phyloP scores from a whole-genome alignment of 30 jellyfish, hydroid and myxozoan genomes.

The Aurelia sp. region DNA sequence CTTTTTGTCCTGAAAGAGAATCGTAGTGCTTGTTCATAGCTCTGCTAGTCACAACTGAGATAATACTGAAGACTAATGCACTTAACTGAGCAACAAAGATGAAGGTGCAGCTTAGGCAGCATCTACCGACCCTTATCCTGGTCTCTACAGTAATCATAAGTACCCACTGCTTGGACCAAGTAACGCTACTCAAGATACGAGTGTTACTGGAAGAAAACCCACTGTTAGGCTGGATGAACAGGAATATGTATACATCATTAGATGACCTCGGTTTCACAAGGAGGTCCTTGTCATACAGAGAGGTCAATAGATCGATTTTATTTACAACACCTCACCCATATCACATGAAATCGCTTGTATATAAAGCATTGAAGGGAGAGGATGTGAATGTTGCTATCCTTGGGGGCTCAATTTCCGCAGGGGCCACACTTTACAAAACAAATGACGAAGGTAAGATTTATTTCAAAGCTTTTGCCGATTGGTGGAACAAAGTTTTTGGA shows the following conservation, averaged over 20 bases:
- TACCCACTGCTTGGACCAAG: slow-evolving; percentile 48
- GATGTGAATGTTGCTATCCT: slow-evolving; percentile 72
- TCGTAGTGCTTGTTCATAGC: no score
- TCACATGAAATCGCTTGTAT: slow-evolving; percentile 67
- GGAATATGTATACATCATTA: slow-evolving; percentile 63
- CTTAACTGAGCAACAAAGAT: no score
- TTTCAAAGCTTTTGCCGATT: slow-evolving; percentile 77
- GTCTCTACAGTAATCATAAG: neutral
- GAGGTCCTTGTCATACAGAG: slow-evolving; percentile 59
- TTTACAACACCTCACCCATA: slow-evolving; percentile 65
- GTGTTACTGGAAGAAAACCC: slow-evolving; percentile 79
- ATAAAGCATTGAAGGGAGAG: slow-evolving; percentile 82
- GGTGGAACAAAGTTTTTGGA: slow-evolving; percentile 89
- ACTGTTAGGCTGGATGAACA: slow-evolving; percentile 83
- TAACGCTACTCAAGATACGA: slow-evolving; percentile 65
- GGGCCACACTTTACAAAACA: slow-evolving; percentile 89
- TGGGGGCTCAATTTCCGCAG: slow-evolving; percentile 98
- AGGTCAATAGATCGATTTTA: slow-evolving; percentile 69
- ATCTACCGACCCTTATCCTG: neutral
- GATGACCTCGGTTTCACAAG: slow-evolving; percentile 74
- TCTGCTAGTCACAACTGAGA: no score
- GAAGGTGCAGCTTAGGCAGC: no score
- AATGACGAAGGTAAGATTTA: slow-evolving; percentile 63
- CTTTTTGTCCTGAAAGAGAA: no score
- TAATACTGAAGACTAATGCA: no score